Conservation (phyloP, 2,797 vertebrate genomes). For the Myotis myotis region DNA sequence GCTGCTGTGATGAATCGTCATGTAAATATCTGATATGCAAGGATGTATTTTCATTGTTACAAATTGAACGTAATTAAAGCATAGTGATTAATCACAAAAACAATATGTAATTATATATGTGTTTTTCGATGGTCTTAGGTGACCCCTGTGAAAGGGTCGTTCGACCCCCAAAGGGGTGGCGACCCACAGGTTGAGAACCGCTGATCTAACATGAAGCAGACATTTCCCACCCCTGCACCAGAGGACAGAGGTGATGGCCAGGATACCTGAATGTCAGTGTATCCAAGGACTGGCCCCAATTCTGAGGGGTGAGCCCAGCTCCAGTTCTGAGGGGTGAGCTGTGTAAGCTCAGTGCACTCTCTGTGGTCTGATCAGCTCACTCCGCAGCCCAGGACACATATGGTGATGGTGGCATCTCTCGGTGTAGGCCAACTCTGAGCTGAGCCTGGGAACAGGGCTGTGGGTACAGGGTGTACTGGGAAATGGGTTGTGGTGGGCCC, state of each 20-base stretch:
- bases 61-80: too few species aligned
- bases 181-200: too few species aligned
- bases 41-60: too few species aligned
- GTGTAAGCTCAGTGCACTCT: not conserved
- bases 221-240: not conserved
- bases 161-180: too few species aligned
- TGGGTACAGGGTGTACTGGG: not conserved
- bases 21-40: too few species aligned
- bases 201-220: not conserved
- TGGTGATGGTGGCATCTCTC: not conserved
- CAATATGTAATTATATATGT: too few species aligned
- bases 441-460: not conserved
- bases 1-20: too few species aligned
- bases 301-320: not conserved
- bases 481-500: not conserved
- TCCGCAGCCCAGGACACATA: not conserved
- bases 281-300: not conserved
- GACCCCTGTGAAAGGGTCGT: too few species aligned
- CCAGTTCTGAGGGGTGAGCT: not conserved
- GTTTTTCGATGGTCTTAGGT: too few species aligned
- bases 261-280: accelerated
- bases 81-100: too few species aligned
- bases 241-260: not conserved
- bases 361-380: not conserved
- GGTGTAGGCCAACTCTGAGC: not conserved